These are phyloP conservation scores for Pardalotus punctatus DNA, from an alignment of 2,113 vertebrate species.

Conservation along the genomic window DNA sequence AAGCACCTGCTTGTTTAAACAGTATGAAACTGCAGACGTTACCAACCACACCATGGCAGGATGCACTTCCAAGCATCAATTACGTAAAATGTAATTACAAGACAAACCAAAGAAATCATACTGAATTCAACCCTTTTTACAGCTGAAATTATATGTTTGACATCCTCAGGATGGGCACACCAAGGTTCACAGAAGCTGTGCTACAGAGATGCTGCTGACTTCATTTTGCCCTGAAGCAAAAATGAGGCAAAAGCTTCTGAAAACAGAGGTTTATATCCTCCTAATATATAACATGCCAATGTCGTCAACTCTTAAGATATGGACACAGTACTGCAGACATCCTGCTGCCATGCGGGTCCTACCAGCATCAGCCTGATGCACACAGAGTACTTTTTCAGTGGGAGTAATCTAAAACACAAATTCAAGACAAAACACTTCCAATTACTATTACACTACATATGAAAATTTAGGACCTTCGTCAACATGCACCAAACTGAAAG, in stretches of 20 bases:
- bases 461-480: background rate
- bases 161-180: background rate
- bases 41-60: background rate
- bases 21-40: background rate
- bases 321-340: background rate
- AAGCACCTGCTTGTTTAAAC: background rate
- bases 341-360: background rate
- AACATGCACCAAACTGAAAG: background rate
- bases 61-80: background rate
- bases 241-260: background rate
- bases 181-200: background rate
- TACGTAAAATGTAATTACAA: background rate
- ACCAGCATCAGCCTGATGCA: background rate
- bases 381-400: background rate
- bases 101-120: background rate
- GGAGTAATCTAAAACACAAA: background rate
- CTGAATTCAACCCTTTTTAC: background rate
- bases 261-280: background rate
- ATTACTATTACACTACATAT: background rate
- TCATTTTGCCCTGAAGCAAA: background rate
- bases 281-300: background rate
- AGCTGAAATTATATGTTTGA: background rate
- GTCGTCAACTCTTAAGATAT: rapidly evolving
- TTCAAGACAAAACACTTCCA: background rate
- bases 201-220: background rate